These are phyloP conservation scores for Schizaphis graminum DNA, from an alignment of 2,888 invertebrate genomes.

Conservation along the genomic window DNA sequence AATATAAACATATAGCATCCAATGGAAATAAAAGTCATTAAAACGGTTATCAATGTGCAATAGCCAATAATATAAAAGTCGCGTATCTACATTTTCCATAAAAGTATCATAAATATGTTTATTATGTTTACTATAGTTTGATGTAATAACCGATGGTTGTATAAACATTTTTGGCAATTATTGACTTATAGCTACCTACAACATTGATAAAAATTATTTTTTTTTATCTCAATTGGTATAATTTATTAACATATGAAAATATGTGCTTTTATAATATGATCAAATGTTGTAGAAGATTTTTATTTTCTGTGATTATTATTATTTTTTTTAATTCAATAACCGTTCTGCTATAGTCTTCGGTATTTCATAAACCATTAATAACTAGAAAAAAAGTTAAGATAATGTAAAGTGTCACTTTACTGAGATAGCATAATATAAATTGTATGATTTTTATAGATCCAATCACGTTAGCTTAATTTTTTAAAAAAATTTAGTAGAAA, in stretches of 20 bases:
- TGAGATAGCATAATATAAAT: not conserved
- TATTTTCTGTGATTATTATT: not conserved
- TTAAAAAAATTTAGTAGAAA: not conserved
- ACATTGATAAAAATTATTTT: not conserved
- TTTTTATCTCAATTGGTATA: not conserved
- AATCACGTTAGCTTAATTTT: not conserved
- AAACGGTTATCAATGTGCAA: not conserved
- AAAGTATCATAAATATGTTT: not conserved
- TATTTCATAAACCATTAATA: not conserved
- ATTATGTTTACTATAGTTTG: not conserved
- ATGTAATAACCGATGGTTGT: not conserved
- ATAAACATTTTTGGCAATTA: not conserved
- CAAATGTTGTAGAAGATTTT: not conserved
- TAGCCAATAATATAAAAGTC: not conserved
- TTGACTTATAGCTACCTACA: not conserved
- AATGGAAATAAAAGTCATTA: not conserved
- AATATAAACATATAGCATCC: not conserved
- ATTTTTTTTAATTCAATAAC: not conserved
- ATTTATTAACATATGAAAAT: not conserved
- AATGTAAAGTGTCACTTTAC: not conserved
- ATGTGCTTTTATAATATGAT: not conserved
- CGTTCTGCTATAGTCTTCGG: accelerated
- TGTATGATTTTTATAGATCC: not conserved
- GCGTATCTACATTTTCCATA: not conserved
- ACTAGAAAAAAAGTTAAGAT: not conserved